Evolutionary conservation across 2,113 vertebrate genomes (phyloP).

Genomic region (Tupaia chinensis): DNA sequence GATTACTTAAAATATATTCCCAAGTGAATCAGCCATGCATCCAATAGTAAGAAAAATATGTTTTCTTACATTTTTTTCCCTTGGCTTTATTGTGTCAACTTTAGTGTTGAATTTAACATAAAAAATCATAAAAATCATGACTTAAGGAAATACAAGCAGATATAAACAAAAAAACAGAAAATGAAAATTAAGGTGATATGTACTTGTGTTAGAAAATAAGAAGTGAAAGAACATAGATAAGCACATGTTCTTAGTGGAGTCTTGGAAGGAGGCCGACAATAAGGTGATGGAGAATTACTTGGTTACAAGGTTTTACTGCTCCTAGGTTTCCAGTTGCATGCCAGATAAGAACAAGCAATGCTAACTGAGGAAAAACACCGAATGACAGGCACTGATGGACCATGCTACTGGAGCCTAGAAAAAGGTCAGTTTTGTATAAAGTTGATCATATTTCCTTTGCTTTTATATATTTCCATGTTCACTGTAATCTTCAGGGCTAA

Average conservation of each 20-base stretch:
- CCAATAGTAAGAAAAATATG: neutral
- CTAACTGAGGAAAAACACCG: neutral
- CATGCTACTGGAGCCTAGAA: neutral
- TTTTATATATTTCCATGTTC: conserved; percentile 28
- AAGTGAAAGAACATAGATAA: neutral
- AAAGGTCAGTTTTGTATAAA: neutral
- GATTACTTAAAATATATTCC: neutral
- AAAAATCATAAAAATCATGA: neutral
- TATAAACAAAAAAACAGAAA: neutral
- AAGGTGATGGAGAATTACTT: accelerated
- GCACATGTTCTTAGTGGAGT: accelerated
- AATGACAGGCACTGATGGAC: neutral
- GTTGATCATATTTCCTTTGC: neutral
- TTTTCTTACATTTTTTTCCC: neutral
- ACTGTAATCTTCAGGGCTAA: neutral
- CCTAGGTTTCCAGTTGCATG: accelerated
- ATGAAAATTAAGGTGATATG: neutral
- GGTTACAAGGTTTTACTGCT: accelerated
- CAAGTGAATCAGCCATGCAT: neutral
- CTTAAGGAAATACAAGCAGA: neutral
- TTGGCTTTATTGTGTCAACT: neutral
- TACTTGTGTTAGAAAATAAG: neutral
- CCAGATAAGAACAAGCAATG: too few relatives aligned
- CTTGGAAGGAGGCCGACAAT: accelerated
- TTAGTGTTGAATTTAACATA: neutral